Base-by-base conservation (phyloP, 2,113 vertebrate genomes). In the Xyliphius kryptos region DNA sequence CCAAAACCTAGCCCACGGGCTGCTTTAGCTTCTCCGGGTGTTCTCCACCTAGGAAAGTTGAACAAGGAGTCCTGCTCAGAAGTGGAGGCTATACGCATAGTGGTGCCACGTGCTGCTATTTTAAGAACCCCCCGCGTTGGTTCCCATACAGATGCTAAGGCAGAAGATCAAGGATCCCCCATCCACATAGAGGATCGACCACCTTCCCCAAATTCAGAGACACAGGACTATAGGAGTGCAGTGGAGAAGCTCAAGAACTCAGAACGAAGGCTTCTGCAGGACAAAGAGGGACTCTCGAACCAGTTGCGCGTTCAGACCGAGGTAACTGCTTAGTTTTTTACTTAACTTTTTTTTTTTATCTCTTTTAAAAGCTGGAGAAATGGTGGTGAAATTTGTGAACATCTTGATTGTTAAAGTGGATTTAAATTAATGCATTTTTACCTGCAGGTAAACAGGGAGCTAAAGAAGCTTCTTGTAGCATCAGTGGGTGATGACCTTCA, bases 401-500 rank as follows among this genome's bases (percentile, higher is more conserved):
- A 32, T 32, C 26, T 32, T 2, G 26, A 5, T 32, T 32, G 26
- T 32, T 32, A 2, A n/a, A 32, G 26, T 1, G 26, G 26, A 32
- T 32, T 32, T 32, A 32, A 32, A 32, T 5, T 32, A 32, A 32
- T 32, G 26, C 26, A 32, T 12, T 47, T 36, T 52, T 19, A 14
- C 37, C 7, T 70, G 13, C 74, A 99, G 95, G 91, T 98, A 67
- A 99, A 99, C 72, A 88, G 93, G 11, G 96, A 99, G 75, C 81
- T 99, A 64, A 98, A 98, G 82, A 98, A 94, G 56, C 82, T 98
- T 15, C 84, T 99, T 61, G 92, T 98, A 68, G 96, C 96, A 0
- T 98, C 96, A 3, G 89, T 99, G 32, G 96, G 94, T 0, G 89
- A 97, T 19, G 96, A 99, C 71, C 87, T 97, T 58, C 91, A 97